Evolutionary conservation across 64 coral and sea anemone species (phyloP), one percentile per base, ranked within the genome.

Genomic region (Exaiptasia diaphana): DNA sequence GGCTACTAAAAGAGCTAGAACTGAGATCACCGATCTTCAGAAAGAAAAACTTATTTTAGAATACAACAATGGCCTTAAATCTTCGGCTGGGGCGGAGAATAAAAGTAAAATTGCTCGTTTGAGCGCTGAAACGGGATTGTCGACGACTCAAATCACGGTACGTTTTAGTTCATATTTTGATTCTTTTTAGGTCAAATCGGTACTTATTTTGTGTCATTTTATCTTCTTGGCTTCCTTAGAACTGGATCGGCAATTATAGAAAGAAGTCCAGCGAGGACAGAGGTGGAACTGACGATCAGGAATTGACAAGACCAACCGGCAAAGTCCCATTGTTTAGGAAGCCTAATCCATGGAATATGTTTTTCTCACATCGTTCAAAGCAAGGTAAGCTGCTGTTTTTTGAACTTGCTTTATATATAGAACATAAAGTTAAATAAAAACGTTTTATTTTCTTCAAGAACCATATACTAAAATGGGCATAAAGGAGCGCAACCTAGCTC

Each of bases 91-190:
- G 37, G 17, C 11, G 28, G 28, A 32, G n/a, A 64, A 64, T 31
- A 64, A 64, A 9, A 13, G 28, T 34, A 64, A 37, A 64, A 64
- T 33, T 13, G 60, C 60, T 33, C 60, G 60, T 64, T 64, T 64
- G 60, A 64, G 60, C 60, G 31, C 60, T 34, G 60, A 64, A 64
- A 64, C 60, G 27, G 60, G 60, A 14, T 33, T 64, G 2, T 34
- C 60, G 37, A 33, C 27, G 27, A 64, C 27, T 32, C 60, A 64
- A 64, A 64, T 64, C 60, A 64, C 60, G 60, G 60, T 64, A 64
- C 2, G 60, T 64, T 64, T 5, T 64, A 61, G 27, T 61, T 61
- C 26, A 61, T 29, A 30, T 30, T 61, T 61, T 61, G 2, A 61
- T 61, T n/a, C 23, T 27, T 61, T 2, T 24, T 8, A 61, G 57